Conservation (phyloP, 2,113 vertebrate species). For the Zosterops lateralis region DNA sequence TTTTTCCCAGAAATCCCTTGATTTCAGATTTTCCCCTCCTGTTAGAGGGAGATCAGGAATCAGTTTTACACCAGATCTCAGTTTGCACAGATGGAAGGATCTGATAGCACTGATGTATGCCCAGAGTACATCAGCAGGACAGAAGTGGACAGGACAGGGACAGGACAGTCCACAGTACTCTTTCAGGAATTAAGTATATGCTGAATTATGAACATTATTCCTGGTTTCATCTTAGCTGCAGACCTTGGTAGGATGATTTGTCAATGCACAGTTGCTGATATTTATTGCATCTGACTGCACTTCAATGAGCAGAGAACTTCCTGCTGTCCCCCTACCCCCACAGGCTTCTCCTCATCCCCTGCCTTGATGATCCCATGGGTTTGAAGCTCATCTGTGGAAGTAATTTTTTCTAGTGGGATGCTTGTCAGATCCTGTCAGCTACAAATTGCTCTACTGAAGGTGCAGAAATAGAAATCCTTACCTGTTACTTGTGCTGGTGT, state of each 20-base stretch:
- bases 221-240: neutral
- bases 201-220: neutral
- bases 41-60: neutral
- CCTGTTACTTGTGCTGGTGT: neutral
- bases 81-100: neutral
- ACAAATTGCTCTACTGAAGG: slow-evolving; percentile 63
- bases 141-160: neutral
- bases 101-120: neutral
- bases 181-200: neutral
- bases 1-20: too few relatives aligned
- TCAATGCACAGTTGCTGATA: neutral
- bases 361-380: slow-evolving; percentile 34
- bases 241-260: neutral
- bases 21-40: neutral
- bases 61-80: neutral
- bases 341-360: neutral
- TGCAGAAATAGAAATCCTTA: slow-evolving; percentile 63
- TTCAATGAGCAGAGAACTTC: slow-evolving; percentile 22
- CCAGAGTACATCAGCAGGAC: neutral
- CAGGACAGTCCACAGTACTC: neutral
- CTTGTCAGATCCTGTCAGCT: slow-evolving; percentile 64
- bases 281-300: slow-evolving; percentile 16
- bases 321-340: neutral
- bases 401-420: slow-evolving; percentile 59
- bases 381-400: slow-evolving; percentile 37